Conservation (phyloP, 2,113 vertebrate genomes). For the Cyprinodon variegatus region DNA sequence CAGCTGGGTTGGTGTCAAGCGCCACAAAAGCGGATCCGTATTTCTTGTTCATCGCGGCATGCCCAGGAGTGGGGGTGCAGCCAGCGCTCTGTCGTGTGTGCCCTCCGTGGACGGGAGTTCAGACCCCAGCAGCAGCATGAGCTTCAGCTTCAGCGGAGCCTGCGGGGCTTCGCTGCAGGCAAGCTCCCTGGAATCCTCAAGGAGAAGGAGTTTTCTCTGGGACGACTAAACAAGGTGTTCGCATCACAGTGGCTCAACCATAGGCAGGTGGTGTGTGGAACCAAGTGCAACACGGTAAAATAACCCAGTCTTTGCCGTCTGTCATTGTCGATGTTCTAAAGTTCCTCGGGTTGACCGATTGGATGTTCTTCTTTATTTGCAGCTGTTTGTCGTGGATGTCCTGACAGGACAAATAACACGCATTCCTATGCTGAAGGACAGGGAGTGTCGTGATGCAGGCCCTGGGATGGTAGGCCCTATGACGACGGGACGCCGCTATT, state of each 20-base stretch:
- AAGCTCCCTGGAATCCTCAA: conserved; percentile 90
- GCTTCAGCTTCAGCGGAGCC: conserved; percentile 82
- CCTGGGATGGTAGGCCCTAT: conserved; percentile 47
- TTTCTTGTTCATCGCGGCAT: conserved; percentile 81
- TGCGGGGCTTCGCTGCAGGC: conserved; percentile 90
- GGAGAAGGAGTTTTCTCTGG: conserved; percentile 93
- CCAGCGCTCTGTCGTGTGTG: conserved; percentile 90
- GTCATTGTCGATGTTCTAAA: background rate
- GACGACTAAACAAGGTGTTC: conserved; percentile 97
- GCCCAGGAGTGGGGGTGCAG: conserved; percentile 78
- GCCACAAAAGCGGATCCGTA: conserved; percentile 77
- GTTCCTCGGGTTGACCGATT: background rate
- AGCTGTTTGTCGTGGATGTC: conserved; percentile 98
- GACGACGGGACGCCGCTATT: conserved; percentile 51
- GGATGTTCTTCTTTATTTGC: conserved; percentile 3
- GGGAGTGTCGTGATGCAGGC: conserved; percentile 76
- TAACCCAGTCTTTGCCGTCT: background rate
- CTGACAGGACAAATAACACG: conserved; percentile 94
- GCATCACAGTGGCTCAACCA: conserved; percentile 99
- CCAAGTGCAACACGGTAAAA: conserved; percentile 98
- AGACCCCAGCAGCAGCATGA: conserved; percentile 89
- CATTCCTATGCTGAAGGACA: conserved; percentile 96
- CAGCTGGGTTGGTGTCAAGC: conserved; percentile 79
- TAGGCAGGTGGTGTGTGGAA: conserved; percentile 96
- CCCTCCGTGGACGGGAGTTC: conserved; percentile 91